Evolutionary conservation across 2,113 vertebrate genomes (phyloP), one percentile per base, ranked within the genome.

Genomic region (Callospermophilus lateralis): DNA sequence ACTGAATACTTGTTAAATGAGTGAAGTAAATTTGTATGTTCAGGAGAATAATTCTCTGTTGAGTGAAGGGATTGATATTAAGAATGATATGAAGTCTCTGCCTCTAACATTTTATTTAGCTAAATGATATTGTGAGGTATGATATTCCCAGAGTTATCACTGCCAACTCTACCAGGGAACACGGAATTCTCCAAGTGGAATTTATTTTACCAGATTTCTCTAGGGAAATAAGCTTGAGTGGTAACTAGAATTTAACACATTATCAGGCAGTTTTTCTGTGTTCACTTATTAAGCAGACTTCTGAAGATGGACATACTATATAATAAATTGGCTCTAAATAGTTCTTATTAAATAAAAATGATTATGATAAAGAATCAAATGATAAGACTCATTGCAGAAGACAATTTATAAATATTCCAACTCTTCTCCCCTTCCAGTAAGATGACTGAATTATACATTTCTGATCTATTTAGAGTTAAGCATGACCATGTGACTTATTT

Each of bases 271-370:
- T 20, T 45, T 89, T 63, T 39, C 34, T 70, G 19, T 76, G 70
- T 68, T 95, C 84, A 37, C 17, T 77, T 85, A 32, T 61, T 93
- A 89, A 84, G 22, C 26, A 89, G 51, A 0, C 30, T 67, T 85
- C 48, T 81, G 9, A 72, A 96, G 80, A 76, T 8, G 74, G 77
- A 58, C n/a, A 70, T 20, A 70, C 20, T 63, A 39, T 39, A 70
- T 37, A 20, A 34, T n/a, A n/a, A 74, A 34, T 72, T 86, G 28
- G 4, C n/a, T 85, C 76, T 76, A 73, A 79, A n/a, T 24, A 63
- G 8, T 70, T n/a, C 39, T 77, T 92, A 42, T 81, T 79, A 92
- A 94, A 65, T 86, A 92, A 94, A 39, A 79, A 90, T 78, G 67
- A 55, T 48, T 83, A 74, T 4, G 70, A 45, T 45, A 89, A 87